Conservation (phyloP, 2,888 invertebrate genomes). For the Hydrotaea diabolus region DNA sequence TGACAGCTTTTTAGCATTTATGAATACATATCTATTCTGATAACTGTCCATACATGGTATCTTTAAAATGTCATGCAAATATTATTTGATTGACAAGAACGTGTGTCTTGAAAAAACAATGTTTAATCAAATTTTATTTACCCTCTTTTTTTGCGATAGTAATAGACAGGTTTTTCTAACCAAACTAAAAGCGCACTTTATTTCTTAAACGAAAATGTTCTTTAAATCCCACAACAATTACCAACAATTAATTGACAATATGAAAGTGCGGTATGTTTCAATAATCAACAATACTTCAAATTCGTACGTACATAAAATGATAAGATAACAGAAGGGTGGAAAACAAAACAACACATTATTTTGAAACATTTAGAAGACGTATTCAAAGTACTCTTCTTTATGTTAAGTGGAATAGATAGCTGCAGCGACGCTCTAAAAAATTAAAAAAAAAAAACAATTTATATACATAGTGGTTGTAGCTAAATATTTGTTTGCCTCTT, state of each 20-base stretch:
- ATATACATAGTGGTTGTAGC: too few relatives aligned
- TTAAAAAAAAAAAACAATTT: too few relatives aligned
- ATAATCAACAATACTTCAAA: not conserved
- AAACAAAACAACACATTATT: not conserved
- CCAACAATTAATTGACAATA: not conserved
- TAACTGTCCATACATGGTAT: not conserved
- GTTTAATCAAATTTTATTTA: slow-evolving; percentile 8
- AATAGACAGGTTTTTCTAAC: not conserved
- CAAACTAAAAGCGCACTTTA: not conserved
- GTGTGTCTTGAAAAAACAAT: not conserved
- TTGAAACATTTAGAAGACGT: not conserved
- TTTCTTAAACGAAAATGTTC: not conserved
- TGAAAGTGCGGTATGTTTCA: not conserved
- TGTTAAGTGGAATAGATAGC: too few relatives aligned
- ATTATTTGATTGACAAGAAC: slow-evolving; percentile 12
- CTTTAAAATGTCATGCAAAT: not conserved
- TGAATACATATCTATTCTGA: not conserved
- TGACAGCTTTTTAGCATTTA: not conserved
- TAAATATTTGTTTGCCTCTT: too few relatives aligned
- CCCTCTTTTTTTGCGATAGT: not conserved
- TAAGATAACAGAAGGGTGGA: not conserved
- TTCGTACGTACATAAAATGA: not conserved
- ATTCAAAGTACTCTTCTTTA: not conserved
- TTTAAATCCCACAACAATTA: not conserved
- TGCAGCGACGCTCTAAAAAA: too few relatives aligned